Evolutionary conservation across 1,140 invertebrate species (phyloP).

Genomic region (Ephestia elutella): DNA sequence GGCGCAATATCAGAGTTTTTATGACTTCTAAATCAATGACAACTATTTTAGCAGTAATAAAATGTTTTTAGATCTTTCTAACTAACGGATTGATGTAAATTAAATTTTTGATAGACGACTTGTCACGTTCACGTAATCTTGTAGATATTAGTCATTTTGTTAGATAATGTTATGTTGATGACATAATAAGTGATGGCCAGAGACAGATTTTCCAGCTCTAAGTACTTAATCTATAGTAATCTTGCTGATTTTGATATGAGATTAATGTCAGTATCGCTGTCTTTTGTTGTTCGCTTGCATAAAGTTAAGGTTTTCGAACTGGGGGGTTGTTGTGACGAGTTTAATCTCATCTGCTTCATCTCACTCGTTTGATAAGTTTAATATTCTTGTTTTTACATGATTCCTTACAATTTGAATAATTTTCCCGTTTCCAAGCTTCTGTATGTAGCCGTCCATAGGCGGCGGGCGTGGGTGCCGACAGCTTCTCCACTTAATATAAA

Average conservation of each 20-base stretch:
- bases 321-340: no score
- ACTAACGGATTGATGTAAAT: background rate
- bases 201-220: no score
- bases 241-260: no score
- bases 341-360: no score
- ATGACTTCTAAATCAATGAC: slow-evolving; percentile 25
- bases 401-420: background rate
- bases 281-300: no score
- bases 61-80: slow-evolving; percentile 3
- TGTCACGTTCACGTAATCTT: background rate
- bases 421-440: slow-evolving; percentile 23
- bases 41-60: slow-evolving; percentile 17
- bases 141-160: background rate
- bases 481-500: slow-evolving; percentile 72
- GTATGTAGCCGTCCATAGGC: slow-evolving; percentile 57
- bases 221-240: no score
- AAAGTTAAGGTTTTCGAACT: no score
- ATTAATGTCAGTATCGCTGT: no score
- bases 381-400: no score
- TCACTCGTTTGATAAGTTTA: no score
- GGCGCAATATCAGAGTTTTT: slow-evolving; percentile 34
- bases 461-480: slow-evolving; percentile 65
- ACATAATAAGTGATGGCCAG: background rate
- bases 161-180: background rate
- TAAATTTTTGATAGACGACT: background rate